Conservation (phyloP, 2,888 invertebrate species). For the Callinectes sapidus region DNA sequence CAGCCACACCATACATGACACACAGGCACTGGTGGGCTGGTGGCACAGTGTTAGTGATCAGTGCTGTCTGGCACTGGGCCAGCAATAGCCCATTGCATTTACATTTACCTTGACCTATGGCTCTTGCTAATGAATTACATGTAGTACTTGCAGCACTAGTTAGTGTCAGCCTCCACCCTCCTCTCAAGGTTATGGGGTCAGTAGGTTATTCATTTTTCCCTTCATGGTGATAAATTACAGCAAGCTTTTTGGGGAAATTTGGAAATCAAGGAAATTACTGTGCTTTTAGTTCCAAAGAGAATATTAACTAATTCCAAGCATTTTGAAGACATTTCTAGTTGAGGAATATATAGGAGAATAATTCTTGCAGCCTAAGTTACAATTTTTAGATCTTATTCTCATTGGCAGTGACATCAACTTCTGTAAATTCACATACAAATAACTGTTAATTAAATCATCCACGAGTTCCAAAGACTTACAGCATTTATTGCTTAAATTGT, state of each 20-base stretch:
- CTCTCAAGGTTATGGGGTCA: background rate
- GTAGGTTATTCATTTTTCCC: background rate
- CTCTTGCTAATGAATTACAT: background rate
- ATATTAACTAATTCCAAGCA: background rate
- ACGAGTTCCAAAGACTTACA: background rate
- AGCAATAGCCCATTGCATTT: background rate
- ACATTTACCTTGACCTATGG: background rate
- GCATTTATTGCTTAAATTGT: background rate
- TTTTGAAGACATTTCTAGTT: background rate
- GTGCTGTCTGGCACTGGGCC: conserved; percentile 27
- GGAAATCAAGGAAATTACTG: background rate
- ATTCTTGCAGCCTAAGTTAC: background rate
- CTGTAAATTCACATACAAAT: background rate
- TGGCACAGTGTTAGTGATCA: conserved; percentile 29
- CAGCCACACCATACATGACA: background rate
- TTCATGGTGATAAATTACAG: background rate
- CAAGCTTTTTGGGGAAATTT: background rate
- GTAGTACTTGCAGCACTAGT: background rate
- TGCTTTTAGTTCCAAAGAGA: background rate
- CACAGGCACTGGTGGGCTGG: background rate
- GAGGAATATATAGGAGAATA: background rate
- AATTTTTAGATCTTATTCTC: background rate
- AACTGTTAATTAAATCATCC: background rate
- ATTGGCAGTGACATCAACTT: background rate
- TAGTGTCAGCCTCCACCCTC: background rate